Evolutionary conservation across 92 coral and sea anemone species (phyloP), one percentile per base, ranked within the genome.

Genomic region (Siderastrea radians): DNA sequence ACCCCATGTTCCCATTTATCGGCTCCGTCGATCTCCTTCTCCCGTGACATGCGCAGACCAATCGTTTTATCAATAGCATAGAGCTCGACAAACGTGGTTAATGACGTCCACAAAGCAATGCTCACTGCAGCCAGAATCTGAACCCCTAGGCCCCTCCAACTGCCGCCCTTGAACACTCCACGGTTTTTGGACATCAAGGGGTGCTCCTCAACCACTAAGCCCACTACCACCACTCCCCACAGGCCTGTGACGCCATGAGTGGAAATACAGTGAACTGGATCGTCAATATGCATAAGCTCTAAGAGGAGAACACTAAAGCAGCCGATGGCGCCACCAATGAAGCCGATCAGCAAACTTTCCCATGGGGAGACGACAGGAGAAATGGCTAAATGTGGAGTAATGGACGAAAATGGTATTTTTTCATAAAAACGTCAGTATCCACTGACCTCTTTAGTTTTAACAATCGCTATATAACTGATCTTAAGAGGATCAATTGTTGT

Each of bases 161-260:
- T 84, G 5, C 99, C 99, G 8, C 95, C 95, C 59, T 90, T 90
- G 44, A 94, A 71, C 3, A 92, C 85, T 1, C 94, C 98, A 47
- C 69, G 52, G 11, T 91, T 88, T 16, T 84, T 58, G 4, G 99
- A 88, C 62, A 92, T 89, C 3, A 89, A 78, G 66, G 89, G 73
- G 83, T 94, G 94, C 71, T 77, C 73, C 73, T 96, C 92, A 13
- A 89, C 93, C 75, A 96, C 86, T 1, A 96, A 75, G 5, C 97
- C 99, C 38, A 94, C 97, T 6, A 94, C 95, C 19, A 94, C 72
- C 48, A 96, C 78, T n/a, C 99, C 96, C 99, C 99, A 96, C 5
- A 75, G 58, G 43, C 98, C 95, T 13, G 95, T 62, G 74, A 92
- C 90, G 67, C 93, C 90, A 19, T 96, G 99, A 6, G 91, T 90